Evolutionary conservation across 2,797 vertebrate genomes (phyloP).

Genomic region (Centroberyx gerrardi): DNA sequence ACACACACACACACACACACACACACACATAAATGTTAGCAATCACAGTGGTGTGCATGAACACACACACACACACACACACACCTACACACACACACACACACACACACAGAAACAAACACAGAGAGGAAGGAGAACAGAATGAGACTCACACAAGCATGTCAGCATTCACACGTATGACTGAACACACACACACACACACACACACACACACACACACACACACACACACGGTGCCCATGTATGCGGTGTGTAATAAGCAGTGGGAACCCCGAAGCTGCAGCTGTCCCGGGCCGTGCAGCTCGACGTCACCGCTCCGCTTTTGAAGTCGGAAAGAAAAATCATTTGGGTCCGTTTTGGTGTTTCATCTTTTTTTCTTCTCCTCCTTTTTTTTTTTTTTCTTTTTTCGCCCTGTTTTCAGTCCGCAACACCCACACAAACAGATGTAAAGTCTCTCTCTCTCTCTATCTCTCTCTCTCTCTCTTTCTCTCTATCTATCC

Average conservation of each 20-base stretch:
- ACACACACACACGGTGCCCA: background rate
- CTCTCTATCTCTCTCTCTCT: conserved; percentile 5
- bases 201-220: background rate
- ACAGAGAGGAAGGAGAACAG: no score
- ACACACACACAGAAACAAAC: no score
- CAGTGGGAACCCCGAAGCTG: conserved; percentile 23
- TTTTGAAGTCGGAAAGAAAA: conserved; percentile 50
- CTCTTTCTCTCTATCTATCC: conserved; percentile 3
- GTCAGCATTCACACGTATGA: no score
- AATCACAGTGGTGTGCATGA: no score
- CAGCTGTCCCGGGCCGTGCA: background rate
- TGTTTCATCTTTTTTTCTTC: conserved; percentile 30
- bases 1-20: no score
- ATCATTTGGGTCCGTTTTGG: conserved; percentile 35
- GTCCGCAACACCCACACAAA: conserved; percentile 26
- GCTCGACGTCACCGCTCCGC: conserved; percentile 28
- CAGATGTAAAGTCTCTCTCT: conserved; percentile 38
- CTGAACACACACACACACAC: background rate
- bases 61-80: no score
- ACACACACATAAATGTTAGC: no score
- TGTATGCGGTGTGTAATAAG: no score
- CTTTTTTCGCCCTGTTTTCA: background rate
- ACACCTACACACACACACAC: no score
- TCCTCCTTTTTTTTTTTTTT: background rate
- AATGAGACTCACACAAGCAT: no score